A percentile compares a stretch with the other conserved stretches of the same genome.
Conservation (phyloP, 2,888 invertebrate species). For the Dastarcus helophoroides region DNA sequence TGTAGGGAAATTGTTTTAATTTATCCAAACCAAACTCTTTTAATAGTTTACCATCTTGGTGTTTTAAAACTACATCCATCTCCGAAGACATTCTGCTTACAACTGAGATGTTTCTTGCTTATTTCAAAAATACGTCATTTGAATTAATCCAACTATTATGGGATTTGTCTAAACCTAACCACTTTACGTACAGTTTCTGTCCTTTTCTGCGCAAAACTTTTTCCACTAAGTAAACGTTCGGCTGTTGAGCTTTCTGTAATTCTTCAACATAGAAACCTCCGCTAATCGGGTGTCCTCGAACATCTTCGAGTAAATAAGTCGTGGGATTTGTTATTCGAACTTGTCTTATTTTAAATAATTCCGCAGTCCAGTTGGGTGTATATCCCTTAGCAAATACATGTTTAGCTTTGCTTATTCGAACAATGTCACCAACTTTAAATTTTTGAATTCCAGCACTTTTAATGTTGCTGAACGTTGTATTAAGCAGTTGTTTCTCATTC, state of each 20-base stretch:
- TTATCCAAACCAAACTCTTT: too few species aligned
- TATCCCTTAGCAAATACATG: constrained; percentile 26
- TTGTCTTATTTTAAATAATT: constrained; percentile 25
- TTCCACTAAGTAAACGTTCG: constrained; percentile 21
- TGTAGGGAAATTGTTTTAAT: too few species aligned
- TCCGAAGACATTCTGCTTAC: too few species aligned
- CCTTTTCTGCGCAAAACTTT: constrained; percentile 18
- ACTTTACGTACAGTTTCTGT: constrained; percentile 19
- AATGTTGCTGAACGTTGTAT: constrained; percentile 13
- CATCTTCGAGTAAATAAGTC: constrained; percentile 23
- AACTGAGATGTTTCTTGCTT: too few species aligned
- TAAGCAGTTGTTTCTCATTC: constrained; percentile 11
- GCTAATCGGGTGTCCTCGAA: constrained; percentile 13
- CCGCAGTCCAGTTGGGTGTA: constrained; percentile 26
- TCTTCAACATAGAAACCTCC: constrained; percentile 23
- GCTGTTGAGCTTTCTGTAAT: constrained; percentile 16
- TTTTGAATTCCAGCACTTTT: constrained; percentile 14
- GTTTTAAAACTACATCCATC: too few species aligned
- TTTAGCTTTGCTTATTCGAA: constrained; percentile 24
- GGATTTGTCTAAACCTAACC: constrained; percentile 17
- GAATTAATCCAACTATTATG: constrained; percentile 2
- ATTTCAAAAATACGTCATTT: neutral
- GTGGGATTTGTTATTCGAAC: constrained; percentile 22
- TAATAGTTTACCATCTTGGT: too few species aligned
- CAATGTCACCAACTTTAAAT: constrained; percentile 22